Percentiles rank a stretch among this genome's conserved stretches.
phyloP scores from a whole-genome alignment of 2,888 invertebrate genomes.

The Drosophila quinaria region DNA sequence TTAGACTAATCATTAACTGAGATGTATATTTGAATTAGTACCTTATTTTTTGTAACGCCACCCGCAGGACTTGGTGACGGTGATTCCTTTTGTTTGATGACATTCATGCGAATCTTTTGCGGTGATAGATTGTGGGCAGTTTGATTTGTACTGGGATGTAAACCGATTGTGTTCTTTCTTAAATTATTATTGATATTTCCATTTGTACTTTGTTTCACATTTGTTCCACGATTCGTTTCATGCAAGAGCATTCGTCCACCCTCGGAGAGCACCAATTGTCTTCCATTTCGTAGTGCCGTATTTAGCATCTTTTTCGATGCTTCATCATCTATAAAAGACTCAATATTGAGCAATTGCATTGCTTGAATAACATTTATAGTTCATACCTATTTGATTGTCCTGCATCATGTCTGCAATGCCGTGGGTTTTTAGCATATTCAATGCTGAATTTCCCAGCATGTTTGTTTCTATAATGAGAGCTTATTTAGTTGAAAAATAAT shows the following conservation, averaged over 20 bases:
- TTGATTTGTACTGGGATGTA: slow-evolving; percentile 46
- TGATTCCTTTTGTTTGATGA: slow-evolving; percentile 69
- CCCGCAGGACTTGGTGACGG: slow-evolving; percentile 26
- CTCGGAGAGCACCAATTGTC: slow-evolving; percentile 94
- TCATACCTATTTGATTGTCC: slow-evolving; percentile 86
- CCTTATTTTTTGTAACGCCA: slow-evolving; percentile 73
- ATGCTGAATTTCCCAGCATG: slow-evolving; percentile 77
- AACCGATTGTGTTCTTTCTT: slow-evolving; percentile 44
- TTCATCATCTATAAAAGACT: slow-evolving; percentile 87
- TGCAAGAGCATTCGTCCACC: slow-evolving; percentile 92
- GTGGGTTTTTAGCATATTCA: slow-evolving; percentile 92
- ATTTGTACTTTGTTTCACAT: slow-evolving; percentile 51
- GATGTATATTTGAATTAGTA: slow-evolving; percentile 5
- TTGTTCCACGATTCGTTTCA: slow-evolving; percentile 80
- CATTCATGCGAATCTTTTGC: slow-evolving; percentile 74
- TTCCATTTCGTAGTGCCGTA: slow-evolving; percentile 93
- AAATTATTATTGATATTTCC: slow-evolving; percentile 46
- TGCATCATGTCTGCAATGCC: slow-evolving; percentile 94
- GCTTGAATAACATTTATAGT: not conserved
- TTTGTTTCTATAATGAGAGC: slow-evolving; percentile 67
- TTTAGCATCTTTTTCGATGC: slow-evolving; percentile 89
- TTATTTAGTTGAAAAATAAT: not conserved
- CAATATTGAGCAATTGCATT: not conserved
- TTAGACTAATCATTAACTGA: not conserved
- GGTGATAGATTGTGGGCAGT: slow-evolving; percentile 50